Conservation (phyloP, 1,140 invertebrate genomes). For the Pseudomyrmex flavicornis region DNA sequence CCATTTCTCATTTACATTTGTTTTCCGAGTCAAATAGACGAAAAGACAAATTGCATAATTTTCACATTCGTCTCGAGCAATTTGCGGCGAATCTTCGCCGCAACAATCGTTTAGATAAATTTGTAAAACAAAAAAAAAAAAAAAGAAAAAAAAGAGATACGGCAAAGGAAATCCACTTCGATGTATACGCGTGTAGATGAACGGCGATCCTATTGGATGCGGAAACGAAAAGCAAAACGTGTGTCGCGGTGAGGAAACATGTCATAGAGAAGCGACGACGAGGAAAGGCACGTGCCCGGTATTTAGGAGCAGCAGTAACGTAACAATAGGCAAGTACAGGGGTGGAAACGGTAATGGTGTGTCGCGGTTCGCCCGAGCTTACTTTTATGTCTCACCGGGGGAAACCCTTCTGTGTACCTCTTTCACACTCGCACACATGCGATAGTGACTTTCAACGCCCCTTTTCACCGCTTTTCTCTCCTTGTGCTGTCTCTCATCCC, state of each 20-base stretch:
- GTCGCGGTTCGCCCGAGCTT: constrained; percentile 80
- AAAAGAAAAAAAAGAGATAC: background rate
- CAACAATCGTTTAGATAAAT: no score
- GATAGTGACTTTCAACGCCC: constrained; percentile 54
- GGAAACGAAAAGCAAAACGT: constrained; percentile 38
- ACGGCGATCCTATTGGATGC: background rate
- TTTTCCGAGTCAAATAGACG: background rate
- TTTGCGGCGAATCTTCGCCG: no score
- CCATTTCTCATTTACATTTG: background rate
- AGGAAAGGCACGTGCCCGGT: constrained; percentile 63
- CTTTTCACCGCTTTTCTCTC: constrained; percentile 41
- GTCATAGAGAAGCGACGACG: constrained; percentile 13
- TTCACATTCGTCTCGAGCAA: no score
- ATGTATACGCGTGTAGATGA: constrained; percentile 16
- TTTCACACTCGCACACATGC: constrained; percentile 50
- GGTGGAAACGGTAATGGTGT: constrained; percentile 80
- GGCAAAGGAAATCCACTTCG: constrained; percentile 10
- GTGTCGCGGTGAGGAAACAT: background rate
- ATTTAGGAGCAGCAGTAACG: constrained; percentile 70
- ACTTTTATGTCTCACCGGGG: constrained; percentile 79
- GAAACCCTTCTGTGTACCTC: constrained; percentile 27
- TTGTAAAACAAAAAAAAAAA: background rate
- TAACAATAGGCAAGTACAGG: constrained; percentile 68
- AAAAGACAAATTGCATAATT: no score
- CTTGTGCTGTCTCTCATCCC: constrained; percentile 34